Percentiles rank a stretch among this genome's conserved stretches.
Conservation (phyloP, 2,113 vertebrate genomes). For the Clarias macrocephalus region DNA sequence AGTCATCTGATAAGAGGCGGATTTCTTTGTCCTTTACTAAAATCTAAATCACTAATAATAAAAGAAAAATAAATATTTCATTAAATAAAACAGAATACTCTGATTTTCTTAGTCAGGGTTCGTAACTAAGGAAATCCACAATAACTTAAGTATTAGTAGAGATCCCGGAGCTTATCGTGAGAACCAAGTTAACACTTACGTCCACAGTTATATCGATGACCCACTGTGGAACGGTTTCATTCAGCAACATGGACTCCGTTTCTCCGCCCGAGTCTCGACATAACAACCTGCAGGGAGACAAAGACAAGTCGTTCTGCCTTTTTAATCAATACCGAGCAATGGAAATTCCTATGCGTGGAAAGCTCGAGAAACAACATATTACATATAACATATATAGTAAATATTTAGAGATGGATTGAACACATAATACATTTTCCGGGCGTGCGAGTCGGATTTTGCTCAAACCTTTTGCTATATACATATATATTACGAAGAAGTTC, state of each 20-base stretch:
- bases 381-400: no score
- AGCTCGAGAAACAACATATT: neutral
- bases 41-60: no score
- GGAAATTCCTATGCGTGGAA: neutral
- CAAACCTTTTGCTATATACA: neutral
- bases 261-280: slow-evolving; percentile 97
- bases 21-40: no score
- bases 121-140: no score
- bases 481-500: no score
- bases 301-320: neutral
- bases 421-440: neutral
- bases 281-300: slow-evolving; percentile 77
- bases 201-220: slow-evolving; percentile 99
- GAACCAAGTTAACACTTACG: slow-evolving; percentile 74
- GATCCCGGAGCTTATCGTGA: neutral
- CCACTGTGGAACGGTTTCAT: slow-evolving; percentile 98
- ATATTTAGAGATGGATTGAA: neutral
- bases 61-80: no score
- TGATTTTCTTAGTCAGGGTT: no score
- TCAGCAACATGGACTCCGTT: slow-evolving; percentile 97
- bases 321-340: neutral
- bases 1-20: no score
- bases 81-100: no score
- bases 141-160: no score
- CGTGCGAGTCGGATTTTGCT: neutral